Base-by-base conservation (phyloP, 2,113 vertebrate genomes). In the Myiozetetes cayanensis region DNA sequence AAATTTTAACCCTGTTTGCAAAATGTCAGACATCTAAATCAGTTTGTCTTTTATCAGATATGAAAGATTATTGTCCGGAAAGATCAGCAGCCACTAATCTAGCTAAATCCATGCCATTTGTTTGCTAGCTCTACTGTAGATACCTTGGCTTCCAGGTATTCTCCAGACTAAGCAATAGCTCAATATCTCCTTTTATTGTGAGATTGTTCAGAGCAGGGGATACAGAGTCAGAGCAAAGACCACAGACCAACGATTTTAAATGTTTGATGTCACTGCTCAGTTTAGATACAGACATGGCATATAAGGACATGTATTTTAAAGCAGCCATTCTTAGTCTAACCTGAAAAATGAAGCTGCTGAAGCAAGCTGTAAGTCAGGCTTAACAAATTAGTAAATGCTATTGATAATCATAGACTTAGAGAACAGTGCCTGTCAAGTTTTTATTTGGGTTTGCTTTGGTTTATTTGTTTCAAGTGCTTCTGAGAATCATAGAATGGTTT, bases 1-100 rank as follows among this genome's bases (percentile, higher is more conserved):
- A 80, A 44, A 85, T 70, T 93, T 95, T 91, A 94, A 94, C 62
- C 30, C 37, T 44, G 67, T 95, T 93, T 94, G n/a, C 72, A 89
- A 94, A 93, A 89, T 77, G 43, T 85, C 89, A 86, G 67, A 79
- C 78, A 80, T 55, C 30, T 66, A 95, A 85, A 93, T 85, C 87
- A 74, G 71, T 85, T 94, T 95, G 46, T 43, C 21, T 75, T 73
- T 71, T 79, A 50, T 77, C 87, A 59, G 63, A 70, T 77, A 77
- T 25, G 33, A 94, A 87, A 87, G 63, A 71, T 76, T 66, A 87
- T 72, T 87, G n/a, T 63, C 87, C 68, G 37, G 52, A 91, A 94
- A 80, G 63, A 89, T 46, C 43, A 85, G 46, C 52, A 89, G 62
- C n/a, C 37, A 53, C 49, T 85, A 66, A 85, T 46, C 46, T 76